These are phyloP conservation scores for Maniola jurtina DNA, from an alignment of 1,140 invertebrate genomes.

Conservation along the genomic window DNA sequence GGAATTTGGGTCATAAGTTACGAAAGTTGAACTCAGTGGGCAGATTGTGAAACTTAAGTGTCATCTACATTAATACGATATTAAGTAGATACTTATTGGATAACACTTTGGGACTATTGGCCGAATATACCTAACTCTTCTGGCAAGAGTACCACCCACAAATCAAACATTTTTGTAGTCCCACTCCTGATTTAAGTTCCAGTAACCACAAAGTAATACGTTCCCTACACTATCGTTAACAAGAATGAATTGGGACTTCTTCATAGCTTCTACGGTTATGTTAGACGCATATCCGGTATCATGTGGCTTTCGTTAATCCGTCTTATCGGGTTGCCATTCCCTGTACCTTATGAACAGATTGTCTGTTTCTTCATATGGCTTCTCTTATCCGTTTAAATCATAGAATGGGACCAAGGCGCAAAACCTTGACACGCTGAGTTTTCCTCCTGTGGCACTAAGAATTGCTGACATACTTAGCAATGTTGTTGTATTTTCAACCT, in stretches of 20 bases:
- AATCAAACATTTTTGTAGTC: too few relatives aligned
- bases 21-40: too few relatives aligned
- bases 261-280: neutral
- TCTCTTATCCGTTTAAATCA: slow-evolving; percentile 26
- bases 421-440: slow-evolving; percentile 27
- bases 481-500: slow-evolving; percentile 23
- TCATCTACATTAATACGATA: too few relatives aligned
- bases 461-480: slow-evolving; percentile 5
- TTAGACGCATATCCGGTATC: slow-evolving; percentile 13
- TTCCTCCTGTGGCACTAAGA: slow-evolving; percentile 3
- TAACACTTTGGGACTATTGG: too few relatives aligned
- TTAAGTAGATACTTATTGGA: too few relatives aligned
- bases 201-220: too few relatives aligned
- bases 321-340: slow-evolving; percentile 20
- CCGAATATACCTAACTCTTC: too few relatives aligned
- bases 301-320: slow-evolving; percentile 23
- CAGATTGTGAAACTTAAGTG: too few relatives aligned
- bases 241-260: neutral
- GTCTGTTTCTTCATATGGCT: slow-evolving; percentile 21
- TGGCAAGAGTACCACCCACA: too few relatives aligned
- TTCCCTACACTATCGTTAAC: neutral
- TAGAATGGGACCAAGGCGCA: slow-evolving; percentile 25
- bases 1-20: too few relatives aligned
- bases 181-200: too few relatives aligned
- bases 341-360: slow-evolving; percentile 21